A percentile compares a stretch with the other conserved stretches of the same genome.
These are phyloP conservation scores for Drosophila parabipectinata DNA, from an alignment of 1,140 invertebrate genomes.

Conservation along the genomic window DNA sequence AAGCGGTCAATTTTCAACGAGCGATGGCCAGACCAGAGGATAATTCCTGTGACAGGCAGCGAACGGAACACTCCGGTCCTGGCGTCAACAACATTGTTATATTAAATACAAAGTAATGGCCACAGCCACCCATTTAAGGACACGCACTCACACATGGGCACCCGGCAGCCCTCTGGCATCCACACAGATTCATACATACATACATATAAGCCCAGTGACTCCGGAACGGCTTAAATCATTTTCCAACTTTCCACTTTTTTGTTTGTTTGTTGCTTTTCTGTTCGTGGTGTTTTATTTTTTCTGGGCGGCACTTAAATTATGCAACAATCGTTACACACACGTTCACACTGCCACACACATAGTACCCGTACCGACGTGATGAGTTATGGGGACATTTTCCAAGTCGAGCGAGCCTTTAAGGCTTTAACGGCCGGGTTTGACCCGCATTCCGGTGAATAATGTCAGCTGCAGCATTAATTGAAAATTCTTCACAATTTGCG, in stretches of 20 bases:
- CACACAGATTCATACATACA: slow-evolving; percentile 14
- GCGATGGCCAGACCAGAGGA: slow-evolving; percentile 17
- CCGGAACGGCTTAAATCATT: slow-evolving; percentile 49
- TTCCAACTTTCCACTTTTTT: slow-evolving; percentile 29
- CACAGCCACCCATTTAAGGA: slow-evolving; percentile 10
- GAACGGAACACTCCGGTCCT: slow-evolving; percentile 16
- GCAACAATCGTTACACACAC: slow-evolving; percentile 35
- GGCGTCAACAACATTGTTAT: slow-evolving; percentile 66
- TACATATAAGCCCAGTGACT: slow-evolving; percentile 12
- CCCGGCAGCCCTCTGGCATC: neutral
- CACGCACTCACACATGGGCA: neutral
- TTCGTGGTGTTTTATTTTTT: slow-evolving; percentile 1
- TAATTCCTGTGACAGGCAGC: slow-evolving; percentile 55
- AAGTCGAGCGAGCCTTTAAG: slow-evolving; percentile 6
- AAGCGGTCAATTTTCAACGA: slow-evolving; percentile 35
- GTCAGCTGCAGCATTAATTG: slow-evolving; percentile 37
- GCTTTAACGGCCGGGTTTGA: slow-evolving; percentile 5
- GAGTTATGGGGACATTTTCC: slow-evolving; percentile 22
- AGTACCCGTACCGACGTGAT: neutral
- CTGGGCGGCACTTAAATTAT: slow-evolving; percentile 51
- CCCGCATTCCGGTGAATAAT: slow-evolving; percentile 18
- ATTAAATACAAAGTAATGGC: slow-evolving; percentile 72
- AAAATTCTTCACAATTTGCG: slow-evolving; percentile 23
- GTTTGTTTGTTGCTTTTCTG: slow-evolving; percentile 4
- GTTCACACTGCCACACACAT: slow-evolving; percentile 10